Evolutionary conservation across 2,797 vertebrate species (phyloP).

Genomic region (Rhinatrema bivittatum): DNA sequence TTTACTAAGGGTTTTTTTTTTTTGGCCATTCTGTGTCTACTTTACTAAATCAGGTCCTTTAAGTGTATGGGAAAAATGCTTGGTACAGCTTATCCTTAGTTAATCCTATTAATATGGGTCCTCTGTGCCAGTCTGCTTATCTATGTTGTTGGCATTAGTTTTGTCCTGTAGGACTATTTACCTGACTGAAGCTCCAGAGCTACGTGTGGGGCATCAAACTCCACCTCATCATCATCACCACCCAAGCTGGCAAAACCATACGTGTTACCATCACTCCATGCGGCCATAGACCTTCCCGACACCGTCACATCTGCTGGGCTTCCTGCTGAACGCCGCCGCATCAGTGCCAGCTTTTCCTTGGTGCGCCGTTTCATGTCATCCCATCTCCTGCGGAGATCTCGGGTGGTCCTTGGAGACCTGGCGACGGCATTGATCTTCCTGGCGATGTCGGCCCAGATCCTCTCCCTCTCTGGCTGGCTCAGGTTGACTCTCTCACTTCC

Average conservation of each 20-base stretch:
- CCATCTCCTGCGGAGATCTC: constrained; percentile 6
- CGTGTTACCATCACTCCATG: constrained; percentile 1
- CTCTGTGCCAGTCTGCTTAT: too few species aligned
- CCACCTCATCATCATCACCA: constrained; percentile 5
- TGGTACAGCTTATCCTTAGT: too few species aligned
- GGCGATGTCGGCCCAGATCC: constrained; percentile 9
- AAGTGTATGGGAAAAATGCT: too few species aligned
- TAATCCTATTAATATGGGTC: too few species aligned
- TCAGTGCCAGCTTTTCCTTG: constrained; percentile 6
- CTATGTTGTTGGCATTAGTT: not conserved
- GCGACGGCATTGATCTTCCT: constrained; percentile 9
- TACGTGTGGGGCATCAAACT: constrained; percentile 1
- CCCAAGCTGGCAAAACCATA: not conserved
- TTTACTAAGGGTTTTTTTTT: too few species aligned
- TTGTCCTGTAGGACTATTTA: not conserved
- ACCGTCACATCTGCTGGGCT: not conserved
- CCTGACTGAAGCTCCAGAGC: constrained; percentile 16
- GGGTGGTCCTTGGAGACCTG: not conserved
- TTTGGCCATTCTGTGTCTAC: too few species aligned
- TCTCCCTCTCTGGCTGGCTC: constrained; percentile 4
- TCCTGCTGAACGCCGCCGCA: not conserved
- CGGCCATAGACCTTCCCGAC: not conserved
- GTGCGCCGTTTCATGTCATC: constrained; percentile 10
- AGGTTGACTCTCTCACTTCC: constrained; percentile 10
- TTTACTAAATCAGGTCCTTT: too few species aligned